A percentile compares a stretch with the other conserved stretches of the same genome.
phyloP scores from a whole-genome alignment of 2,888 invertebrate species.

The Oxycera nigricornis region DNA sequence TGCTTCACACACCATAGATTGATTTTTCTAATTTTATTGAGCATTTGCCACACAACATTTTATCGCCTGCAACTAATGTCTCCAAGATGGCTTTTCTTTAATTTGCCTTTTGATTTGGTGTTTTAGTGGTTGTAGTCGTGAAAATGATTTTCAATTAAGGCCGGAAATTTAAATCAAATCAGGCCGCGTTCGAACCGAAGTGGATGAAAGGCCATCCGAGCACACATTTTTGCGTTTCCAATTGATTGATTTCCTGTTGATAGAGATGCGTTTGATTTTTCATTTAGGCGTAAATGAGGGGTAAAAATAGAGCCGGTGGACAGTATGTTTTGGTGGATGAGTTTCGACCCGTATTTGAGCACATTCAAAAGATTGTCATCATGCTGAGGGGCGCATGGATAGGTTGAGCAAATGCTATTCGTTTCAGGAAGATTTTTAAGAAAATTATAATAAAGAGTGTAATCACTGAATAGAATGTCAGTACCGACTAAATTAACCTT shows the following conservation, averaged over 20 bases:
- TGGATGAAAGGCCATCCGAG: not conserved
- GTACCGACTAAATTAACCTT: no score
- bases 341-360: no score
- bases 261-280: not conserved
- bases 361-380: no score
- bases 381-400: no score
- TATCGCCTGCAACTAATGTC: not conserved
- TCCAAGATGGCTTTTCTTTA: not conserved
- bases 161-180: conserved; percentile 35
- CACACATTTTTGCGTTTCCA: not conserved
- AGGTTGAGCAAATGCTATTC: no score
- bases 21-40: not conserved
- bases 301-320: not conserved
- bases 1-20: not conserved
- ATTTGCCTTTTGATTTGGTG: not conserved
- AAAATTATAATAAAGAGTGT: no score
- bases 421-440: no score
- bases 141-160: conserved; percentile 35
- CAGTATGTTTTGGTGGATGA: no score
- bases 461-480: no score
- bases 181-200: not conserved
- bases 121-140: not conserved
- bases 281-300: no score
- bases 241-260: conserved; percentile 16
- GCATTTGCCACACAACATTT: not conserved